phyloP scores from a whole-genome alignment of 2,113 vertebrate genomes.

The Ophthalmolycus amberensis region DNA sequence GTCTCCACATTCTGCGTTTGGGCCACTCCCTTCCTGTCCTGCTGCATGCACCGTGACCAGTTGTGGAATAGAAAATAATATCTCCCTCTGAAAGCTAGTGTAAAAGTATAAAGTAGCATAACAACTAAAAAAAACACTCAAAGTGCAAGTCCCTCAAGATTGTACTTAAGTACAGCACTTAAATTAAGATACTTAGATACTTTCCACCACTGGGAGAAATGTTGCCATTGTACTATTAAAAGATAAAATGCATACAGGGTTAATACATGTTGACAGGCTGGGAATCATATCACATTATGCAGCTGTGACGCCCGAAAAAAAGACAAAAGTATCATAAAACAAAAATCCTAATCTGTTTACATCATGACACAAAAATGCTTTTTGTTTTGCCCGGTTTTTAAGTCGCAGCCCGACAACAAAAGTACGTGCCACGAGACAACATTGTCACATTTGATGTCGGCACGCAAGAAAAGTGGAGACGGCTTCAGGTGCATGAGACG shows the following conservation, averaged over 20 bases:
- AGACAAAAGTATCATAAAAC: not conserved
- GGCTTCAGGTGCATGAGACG: conserved; percentile 70
- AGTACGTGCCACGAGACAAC: conserved; percentile 22
- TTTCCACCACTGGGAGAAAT: not conserved
- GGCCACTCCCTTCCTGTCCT: not conserved
- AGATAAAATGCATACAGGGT: not conserved
- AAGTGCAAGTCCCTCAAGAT: not conserved
- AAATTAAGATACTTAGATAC: not conserved
- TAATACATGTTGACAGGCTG: not conserved
- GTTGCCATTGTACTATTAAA: not conserved
- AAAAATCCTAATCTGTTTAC: not conserved
- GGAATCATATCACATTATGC: not conserved
- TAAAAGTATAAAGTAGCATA: not conserved
- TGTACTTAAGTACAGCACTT: not conserved
- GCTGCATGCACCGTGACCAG: too few species aligned
- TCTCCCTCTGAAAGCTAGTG: not conserved
- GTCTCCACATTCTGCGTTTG: not conserved
- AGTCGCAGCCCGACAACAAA: conserved; percentile 28
- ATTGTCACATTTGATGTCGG: conserved; percentile 54
- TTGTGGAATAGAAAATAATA: not conserved
- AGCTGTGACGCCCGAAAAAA: not conserved
- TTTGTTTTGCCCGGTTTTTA: not conserved
- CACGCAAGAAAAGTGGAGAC: conserved; percentile 60
- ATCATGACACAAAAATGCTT: fast-evolving
- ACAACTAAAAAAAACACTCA: too few species aligned